Evolutionary conservation across 2,113 vertebrate genomes (phyloP).

Genomic region (Oryzias woworae): DNA sequence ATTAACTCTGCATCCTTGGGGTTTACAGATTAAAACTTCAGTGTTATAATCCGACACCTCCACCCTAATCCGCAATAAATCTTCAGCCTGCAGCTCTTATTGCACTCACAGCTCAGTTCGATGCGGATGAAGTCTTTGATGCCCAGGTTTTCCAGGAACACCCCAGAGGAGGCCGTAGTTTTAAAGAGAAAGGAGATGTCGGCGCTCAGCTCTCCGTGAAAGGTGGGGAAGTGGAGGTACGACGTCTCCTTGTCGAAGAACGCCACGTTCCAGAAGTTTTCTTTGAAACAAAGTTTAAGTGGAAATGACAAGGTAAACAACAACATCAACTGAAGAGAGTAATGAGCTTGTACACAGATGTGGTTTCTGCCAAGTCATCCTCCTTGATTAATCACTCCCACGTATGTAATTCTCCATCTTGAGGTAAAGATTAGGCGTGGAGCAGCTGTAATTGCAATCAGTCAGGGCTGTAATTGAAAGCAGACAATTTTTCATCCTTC

Average conservation of each 20-base stretch:
- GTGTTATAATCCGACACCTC: conserved; percentile 72
- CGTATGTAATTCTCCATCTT: conserved; percentile 16
- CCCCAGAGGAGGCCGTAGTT: conserved; percentile 87
- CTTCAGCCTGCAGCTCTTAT: conserved; percentile 30
- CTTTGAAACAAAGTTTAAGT: conserved; percentile 62
- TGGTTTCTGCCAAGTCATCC: conserved; percentile 1
- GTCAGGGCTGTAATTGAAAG: conserved; percentile 15
- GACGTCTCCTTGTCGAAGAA: conserved; percentile 91
- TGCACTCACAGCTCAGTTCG: conserved; percentile 78
- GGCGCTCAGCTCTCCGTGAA: conserved; percentile 90
- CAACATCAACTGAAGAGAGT: neutral
- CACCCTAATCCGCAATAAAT: conserved; percentile 28
- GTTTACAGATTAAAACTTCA: conserved; percentile 82
- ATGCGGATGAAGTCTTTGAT: conserved; percentile 94
- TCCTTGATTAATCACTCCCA: conserved; percentile 14
- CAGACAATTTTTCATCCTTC: neutral
- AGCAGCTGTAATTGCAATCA: conserved; percentile 17
- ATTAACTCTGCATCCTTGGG: conserved; percentile 28
- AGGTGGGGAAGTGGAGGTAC: conserved; percentile 97
- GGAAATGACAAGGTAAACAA: conserved; percentile 2
- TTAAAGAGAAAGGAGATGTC: conserved; percentile 96
- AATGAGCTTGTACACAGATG: neutral
- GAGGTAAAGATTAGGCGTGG: neutral
- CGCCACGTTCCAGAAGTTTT: conserved; percentile 91
- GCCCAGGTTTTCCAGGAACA: conserved; percentile 95